Evolutionary conservation across 2,113 vertebrate genomes (phyloP).

Genomic region (Ovis aries): ARS-UI_Ramb_v3.0 NC_056074.1:20617501-20618000

Average conservation of each 20-base stretch:
- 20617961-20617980: not conserved
- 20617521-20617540: not conserved
- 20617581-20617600: not conserved
- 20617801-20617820: not conserved
- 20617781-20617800: not conserved
- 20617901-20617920: not conserved
- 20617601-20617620: not conserved
- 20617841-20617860: not conserved
- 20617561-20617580: not conserved
- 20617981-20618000: not conserved
- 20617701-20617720: not conserved
- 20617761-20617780: not conserved
- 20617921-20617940: not conserved
- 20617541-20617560: not conserved
- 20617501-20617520: not conserved
- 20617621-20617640: not conserved
- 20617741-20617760: not conserved
- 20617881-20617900: not conserved
- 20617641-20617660: not conserved
- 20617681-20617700: not conserved
- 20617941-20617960: not conserved
- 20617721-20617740: not conserved
- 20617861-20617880: not conserved
- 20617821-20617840: not conserved
- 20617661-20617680: not conserved